Percentiles rank a stretch among this genome's conserved stretches.
phyloP scores from a whole-genome alignment of 2,797 vertebrate genomes.

The Neopelma chrysocephalum region DNA sequence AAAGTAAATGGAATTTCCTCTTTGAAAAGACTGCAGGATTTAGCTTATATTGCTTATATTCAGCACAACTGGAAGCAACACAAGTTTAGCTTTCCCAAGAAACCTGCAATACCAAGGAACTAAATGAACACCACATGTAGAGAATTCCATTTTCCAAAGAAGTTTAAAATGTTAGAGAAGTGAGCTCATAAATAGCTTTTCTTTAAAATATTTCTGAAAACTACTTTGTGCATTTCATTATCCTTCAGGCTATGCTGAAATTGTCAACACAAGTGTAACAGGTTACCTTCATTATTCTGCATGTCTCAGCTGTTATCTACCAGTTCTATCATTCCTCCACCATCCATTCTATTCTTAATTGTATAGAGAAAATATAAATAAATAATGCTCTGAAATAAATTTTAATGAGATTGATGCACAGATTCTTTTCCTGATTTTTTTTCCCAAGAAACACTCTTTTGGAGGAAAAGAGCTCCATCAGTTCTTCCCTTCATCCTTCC shows the following conservation, averaged over 20 bases:
- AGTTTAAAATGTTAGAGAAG: background rate
- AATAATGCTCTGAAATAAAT: background rate
- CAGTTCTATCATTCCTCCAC: background rate
- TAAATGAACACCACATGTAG: background rate
- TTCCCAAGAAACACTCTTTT: fast-evolving
- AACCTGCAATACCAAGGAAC: background rate
- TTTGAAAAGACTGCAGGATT: background rate
- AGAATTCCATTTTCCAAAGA: background rate
- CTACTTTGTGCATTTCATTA: background rate
- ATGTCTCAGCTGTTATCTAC: background rate
- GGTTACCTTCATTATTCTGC: background rate
- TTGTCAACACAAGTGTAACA: background rate
- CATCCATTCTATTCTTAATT: background rate
- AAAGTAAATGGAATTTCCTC: background rate
- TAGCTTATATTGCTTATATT: background rate
- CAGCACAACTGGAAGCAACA: background rate
- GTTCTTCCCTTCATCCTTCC: background rate
- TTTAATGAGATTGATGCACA: background rate
- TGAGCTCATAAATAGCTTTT: background rate
- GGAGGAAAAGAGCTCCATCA: background rate
- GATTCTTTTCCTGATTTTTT: background rate
- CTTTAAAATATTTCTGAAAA: background rate
- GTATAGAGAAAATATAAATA: background rate
- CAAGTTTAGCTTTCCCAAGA: background rate
- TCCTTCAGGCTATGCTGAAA: background rate